Conservation (phyloP, 2,113 vertebrate genomes). For the Vimba vimba region DNA sequence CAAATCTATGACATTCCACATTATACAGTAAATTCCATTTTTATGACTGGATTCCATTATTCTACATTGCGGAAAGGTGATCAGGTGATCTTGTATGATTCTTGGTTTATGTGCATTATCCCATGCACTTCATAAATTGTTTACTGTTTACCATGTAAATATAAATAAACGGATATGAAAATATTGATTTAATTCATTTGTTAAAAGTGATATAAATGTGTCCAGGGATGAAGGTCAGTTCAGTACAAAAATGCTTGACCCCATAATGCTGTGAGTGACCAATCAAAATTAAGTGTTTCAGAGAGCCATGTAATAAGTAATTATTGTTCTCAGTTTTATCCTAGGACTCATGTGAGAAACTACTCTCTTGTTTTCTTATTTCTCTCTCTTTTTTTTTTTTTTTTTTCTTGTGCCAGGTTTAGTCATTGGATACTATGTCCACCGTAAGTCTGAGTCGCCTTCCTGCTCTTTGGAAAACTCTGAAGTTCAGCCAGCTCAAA, state of each 20-base stretch:
- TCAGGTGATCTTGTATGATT: no score
- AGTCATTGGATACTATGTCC: slow-evolving; percentile 77
- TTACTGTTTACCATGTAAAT: no score
- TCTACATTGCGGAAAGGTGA: not conserved
- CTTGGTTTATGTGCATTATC: no score
- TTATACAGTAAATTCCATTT: not conserved
- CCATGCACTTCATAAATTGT: no score
- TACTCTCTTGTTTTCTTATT: not conserved
- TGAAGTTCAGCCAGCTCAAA: no score
- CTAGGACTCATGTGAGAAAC: not conserved
- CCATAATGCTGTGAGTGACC: not conserved
- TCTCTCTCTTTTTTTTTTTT: no score
- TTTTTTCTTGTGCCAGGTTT: slow-evolving; percentile 73
- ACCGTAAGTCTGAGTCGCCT: slow-evolving; percentile 21
- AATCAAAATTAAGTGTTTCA: not conserved
- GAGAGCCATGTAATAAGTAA: not conserved
- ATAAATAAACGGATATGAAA: no score
- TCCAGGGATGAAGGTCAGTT: not conserved
- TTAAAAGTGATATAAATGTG: not conserved
- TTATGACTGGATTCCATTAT: not conserved
- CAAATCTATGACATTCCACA: not conserved
- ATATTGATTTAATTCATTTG: not conserved
- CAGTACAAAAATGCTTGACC: not conserved
- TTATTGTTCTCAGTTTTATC: not conserved
- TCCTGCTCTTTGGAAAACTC: not conserved